A percentile compares a stretch with the other conserved stretches of the same genome.
phyloP scores from a whole-genome alignment of 1,140 invertebrate genomes.

The Tetramorium simillimum region DNA sequence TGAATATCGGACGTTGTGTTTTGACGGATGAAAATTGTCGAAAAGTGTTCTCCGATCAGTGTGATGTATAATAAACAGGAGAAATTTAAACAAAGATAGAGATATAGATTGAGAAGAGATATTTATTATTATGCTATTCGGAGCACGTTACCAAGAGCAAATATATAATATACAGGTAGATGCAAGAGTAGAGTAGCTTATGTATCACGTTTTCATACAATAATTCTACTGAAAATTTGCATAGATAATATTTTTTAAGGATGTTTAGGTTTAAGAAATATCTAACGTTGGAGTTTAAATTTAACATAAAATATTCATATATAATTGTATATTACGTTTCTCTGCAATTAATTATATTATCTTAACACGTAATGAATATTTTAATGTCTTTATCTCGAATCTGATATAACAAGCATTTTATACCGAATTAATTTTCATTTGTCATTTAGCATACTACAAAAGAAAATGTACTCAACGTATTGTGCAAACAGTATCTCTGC shows the following conservation, averaged over 20 bases:
- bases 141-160: not conserved
- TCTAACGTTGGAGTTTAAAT: not conserved
- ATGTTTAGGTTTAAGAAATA: not conserved
- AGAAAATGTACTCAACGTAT: not conserved
- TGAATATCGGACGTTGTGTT: not conserved
- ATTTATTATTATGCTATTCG: not conserved
- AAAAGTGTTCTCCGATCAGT: not conserved
- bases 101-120: not conserved
- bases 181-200: not conserved
- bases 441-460: not conserved
- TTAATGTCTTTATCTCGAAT: not conserved
- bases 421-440: conserved; percentile 22
- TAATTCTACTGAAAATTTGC: not conserved
- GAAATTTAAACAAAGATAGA: not conserved
- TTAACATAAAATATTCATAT: not conserved
- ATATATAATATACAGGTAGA: not conserved
- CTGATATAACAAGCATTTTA: not conserved
- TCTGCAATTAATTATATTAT: not conserved
- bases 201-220: not conserved
- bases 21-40: not conserved
- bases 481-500: not conserved
- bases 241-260: not conserved
- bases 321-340: not conserved
- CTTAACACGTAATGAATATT: not conserved
- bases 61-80: not conserved